phyloP scores from a whole-genome alignment of 2,113 vertebrate genomes.

The Tapirus terrestris region DNA sequence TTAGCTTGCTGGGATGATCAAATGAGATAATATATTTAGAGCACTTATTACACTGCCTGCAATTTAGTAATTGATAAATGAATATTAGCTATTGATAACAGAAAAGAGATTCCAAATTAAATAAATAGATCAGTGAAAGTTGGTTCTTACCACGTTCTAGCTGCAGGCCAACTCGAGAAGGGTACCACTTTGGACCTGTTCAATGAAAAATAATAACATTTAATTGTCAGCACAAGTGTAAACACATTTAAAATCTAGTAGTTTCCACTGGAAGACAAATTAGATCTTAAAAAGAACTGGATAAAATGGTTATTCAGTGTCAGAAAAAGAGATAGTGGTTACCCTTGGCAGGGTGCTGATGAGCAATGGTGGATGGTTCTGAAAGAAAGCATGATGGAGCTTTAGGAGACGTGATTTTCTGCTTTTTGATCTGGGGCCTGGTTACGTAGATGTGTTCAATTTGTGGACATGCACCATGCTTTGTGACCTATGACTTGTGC shows the following conservation, averaged over 20 bases:
- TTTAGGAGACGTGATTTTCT: neutral
- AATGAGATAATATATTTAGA: neutral
- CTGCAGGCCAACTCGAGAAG: slow-evolving; percentile 87
- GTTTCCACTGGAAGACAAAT: neutral
- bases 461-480: neutral
- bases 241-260: neutral
- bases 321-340: neutral
- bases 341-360: rapidly evolving
- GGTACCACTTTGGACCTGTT: slow-evolving; percentile 88
- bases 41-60: neutral
- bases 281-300: neutral
- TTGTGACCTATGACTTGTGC: neutral
- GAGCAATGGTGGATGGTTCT: rapidly evolving
- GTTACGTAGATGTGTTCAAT: neutral
- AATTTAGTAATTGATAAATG: neutral
- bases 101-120: neutral
- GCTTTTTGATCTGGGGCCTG: neutral
- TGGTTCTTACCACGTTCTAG: slow-evolving; percentile 87
- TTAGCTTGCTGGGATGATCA: neutral
- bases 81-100: neutral
- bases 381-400: neutral
- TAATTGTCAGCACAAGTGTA: neutral
- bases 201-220: slow-evolving; percentile 62
- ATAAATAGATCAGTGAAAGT: neutral
- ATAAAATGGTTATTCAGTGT: neutral